Conservation (phyloP, 1,140 invertebrate species). For the Drosophila ambigua region DNA sequence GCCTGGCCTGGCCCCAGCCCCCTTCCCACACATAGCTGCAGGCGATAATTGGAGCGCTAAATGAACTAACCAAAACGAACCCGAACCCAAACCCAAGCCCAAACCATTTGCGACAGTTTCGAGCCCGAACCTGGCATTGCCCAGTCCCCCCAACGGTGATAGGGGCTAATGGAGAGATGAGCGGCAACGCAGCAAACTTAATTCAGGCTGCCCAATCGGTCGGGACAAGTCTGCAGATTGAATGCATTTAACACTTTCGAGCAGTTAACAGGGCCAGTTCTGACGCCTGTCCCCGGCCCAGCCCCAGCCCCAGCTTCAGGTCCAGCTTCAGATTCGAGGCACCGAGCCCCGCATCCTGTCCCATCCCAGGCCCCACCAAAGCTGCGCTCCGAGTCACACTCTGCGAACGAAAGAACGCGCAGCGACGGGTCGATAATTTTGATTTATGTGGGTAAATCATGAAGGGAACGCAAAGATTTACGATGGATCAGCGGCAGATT, state of each 20-base stretch:
- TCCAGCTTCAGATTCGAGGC: too few species aligned
- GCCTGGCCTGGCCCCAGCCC: too few species aligned
- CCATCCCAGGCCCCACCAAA: not conserved
- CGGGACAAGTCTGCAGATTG: constrained; percentile 43
- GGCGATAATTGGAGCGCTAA: constrained; percentile 74
- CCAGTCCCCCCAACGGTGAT: not conserved
- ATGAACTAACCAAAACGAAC: constrained; percentile 60
- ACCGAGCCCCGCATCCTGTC: too few species aligned
- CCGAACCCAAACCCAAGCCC: constrained; percentile 1
- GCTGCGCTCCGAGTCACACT: not conserved
- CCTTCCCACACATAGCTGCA: constrained; percentile 16
- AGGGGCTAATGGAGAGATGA: constrained; percentile 44
- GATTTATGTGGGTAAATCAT: constrained; percentile 84
- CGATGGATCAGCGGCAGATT: constrained; percentile 83
- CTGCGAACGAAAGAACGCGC: constrained; percentile 1
- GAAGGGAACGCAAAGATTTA: constrained; percentile 83
- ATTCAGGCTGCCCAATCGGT: constrained; percentile 33
- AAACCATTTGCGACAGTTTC: constrained; percentile 13
- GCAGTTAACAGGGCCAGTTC: constrained; percentile 60
- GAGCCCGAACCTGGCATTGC: constrained; percentile 3
- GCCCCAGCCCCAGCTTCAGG: too few species aligned
- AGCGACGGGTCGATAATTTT: constrained; percentile 79
- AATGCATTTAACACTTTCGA: constrained; percentile 75
- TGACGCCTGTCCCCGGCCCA: constrained; percentile 14
- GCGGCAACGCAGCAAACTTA: not conserved